Percentiles rank a stretch among this genome's conserved stretches.
These are phyloP conservation scores for Nixonia krombeini DNA, from an alignment of 1,140 invertebrate species.

Conservation along the genomic window DNA sequence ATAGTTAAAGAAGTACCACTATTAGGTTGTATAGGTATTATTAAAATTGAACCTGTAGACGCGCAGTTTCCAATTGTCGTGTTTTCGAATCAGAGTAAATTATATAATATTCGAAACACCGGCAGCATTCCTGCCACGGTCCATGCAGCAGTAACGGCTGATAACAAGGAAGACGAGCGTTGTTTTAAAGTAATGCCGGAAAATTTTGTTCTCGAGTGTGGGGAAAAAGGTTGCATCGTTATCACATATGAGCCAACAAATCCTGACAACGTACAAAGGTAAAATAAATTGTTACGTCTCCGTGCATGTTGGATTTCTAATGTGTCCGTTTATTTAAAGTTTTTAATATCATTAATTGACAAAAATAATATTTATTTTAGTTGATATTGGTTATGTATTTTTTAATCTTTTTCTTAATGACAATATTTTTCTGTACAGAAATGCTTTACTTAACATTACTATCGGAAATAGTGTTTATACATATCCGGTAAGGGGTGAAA, in stretches of 20 bases:
- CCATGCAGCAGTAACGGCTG: conserved; percentile 16
- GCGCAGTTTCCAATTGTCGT: conserved; percentile 52
- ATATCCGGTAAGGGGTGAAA: conserved; percentile 53
- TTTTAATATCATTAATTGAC: conserved; percentile 10
- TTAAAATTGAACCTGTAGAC: conserved; percentile 56
- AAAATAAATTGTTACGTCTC: background rate
- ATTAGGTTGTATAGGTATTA: conserved; percentile 49
- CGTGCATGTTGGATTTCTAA: background rate
- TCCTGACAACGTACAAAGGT: conserved; percentile 47
- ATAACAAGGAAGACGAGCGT: conserved; percentile 6
- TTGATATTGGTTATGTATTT: too few species aligned
- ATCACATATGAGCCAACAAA: conserved; percentile 52
- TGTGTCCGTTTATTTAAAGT: background rate
- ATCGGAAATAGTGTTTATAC: conserved; percentile 42
- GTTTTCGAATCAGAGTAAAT: conserved; percentile 48
- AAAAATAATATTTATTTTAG: background rate
- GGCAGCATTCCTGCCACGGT: conserved; percentile 36
- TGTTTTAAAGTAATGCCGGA: conserved; percentile 52
- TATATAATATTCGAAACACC: conserved; percentile 51
- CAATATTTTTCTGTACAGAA: conserved; percentile 33
- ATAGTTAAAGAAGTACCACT: conserved; percentile 55
- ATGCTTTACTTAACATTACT: conserved; percentile 51
- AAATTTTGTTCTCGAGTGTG: conserved; percentile 44
- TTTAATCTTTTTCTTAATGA: background rate
- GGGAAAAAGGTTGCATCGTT: conserved; percentile 48